Percentiles rank a stretch among this genome's conserved stretches.
These are phyloP conservation scores for Sminthurinus aureus DNA, from an alignment of 2,888 invertebrate genomes.

Conservation along the genomic window DNA sequence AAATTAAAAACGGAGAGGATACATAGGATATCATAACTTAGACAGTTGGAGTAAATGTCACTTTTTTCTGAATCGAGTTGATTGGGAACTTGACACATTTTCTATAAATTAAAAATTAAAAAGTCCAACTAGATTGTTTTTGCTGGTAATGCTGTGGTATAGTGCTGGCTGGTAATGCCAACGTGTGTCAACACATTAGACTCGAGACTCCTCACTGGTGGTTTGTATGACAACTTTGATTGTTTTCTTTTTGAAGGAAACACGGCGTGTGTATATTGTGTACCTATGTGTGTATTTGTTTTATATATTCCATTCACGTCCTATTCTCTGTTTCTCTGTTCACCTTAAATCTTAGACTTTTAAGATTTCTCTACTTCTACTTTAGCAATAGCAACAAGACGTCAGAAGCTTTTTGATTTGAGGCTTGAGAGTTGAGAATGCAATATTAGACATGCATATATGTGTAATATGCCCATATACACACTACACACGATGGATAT, in stretches of 20 bases:
- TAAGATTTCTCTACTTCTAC: conserved; percentile 34
- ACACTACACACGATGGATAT: background rate
- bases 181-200: too few species aligned
- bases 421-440: conserved; percentile 1
- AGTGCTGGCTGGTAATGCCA: too few species aligned
- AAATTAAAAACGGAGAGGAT: too few species aligned
- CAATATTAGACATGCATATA: background rate
- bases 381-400: conserved; percentile 7
- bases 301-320: conserved; percentile 39
- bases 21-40: too few species aligned
- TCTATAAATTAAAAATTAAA: too few species aligned
- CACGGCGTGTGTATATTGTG: background rate
- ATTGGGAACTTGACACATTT: too few species aligned
- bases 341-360: conserved; percentile 38
- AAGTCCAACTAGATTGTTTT: too few species aligned
- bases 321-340: conserved; percentile 26
- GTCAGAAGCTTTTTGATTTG: conserved; percentile 15
- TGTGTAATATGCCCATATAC: background rate
- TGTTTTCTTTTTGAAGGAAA: conserved; percentile 19
- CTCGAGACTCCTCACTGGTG: background rate
- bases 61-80: too few species aligned
- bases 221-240: conserved; percentile 4
- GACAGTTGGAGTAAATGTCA: too few species aligned
- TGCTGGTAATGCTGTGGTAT: too few species aligned
- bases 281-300: background rate